Evolutionary conservation across 2,888 invertebrate species (phyloP), one percentile per base, ranked within the genome.

Genomic region (Hermodice carunculata): DNA sequence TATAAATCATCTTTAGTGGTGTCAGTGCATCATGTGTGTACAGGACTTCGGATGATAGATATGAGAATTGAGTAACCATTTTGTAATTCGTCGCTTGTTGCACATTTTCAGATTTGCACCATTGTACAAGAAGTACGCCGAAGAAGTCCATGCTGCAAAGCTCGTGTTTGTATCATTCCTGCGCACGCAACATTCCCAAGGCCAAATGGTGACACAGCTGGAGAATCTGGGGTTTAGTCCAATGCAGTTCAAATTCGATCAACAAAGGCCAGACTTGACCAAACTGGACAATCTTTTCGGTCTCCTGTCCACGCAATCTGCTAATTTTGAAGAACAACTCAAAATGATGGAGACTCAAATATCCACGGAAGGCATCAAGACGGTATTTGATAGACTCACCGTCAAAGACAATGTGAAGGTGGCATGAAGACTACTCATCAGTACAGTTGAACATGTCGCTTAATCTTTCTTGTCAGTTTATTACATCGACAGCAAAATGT

Each of bases 101-200:
- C 22, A 24, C n/a, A 17, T 40, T 71, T 73, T 22, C 73, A 82
- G 82, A 11, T 85, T 85, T 68, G 61, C 70, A 22, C 54, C 61
- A 14, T 64, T 86, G 59, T 86, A 76, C 72, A 72, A 79, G 68
- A 81, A 80, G 68, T 86, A 86, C 71, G 66, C 75, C 51, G 73
- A 79, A 6, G 84, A 85, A 53, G 81, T 86, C 0, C 83, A 76
- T 72, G 83, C 83, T 14, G 82, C 84, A 14, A 77, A 76, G 40
- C 73, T 86, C 24, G 83, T 86, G 3, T 86, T 86, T 70, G 82
- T 86, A 6, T 86, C 86, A 3, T 86, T 86, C 71, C 75, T 85
- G n/a, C 44, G 70, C 11, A 49, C 62, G 24, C 86, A 86, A 70
- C 81, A 81, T 63, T 58, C 68, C 17, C 44, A 70, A 22, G 85